Base-by-base conservation (phyloP, 2,113 vertebrate species). In the Damaliscus lunatus region DNA sequence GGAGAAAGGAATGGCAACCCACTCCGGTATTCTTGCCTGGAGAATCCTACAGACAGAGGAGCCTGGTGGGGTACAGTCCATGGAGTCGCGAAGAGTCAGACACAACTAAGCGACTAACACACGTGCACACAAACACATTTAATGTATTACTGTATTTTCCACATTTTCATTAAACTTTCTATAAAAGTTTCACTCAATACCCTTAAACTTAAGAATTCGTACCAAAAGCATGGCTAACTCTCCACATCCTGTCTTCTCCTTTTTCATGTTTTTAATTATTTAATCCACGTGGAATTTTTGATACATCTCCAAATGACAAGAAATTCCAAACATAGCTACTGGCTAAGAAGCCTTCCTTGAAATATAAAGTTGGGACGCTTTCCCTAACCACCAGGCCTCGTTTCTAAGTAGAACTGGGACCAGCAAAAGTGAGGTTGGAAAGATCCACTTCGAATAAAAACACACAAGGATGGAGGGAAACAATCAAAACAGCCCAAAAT, bases 21-120 rank as follows among this genome's bases (percentile, higher is more conserved):
- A 23, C 10, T 12, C 36, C 1, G 11, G 19, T 23, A 40, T 71
- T 71, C 19, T 71, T 71, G 67, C 67, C 19, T 40, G n/a, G 5
- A 40, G 67, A 74, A 74, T 74, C 21, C 10, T n/a, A 74, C 4
- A 19, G n/a, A 74, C 67, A 74, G n/a, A 74, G 36, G 36, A 40
- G 67, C 19, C 19, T 40, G 19, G 67, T 71, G n/a, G 33, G 33
- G 3, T 64, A 64, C 33, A 74, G 67, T 40, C n/a, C n/a, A 23
- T 3, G 10, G 19, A 1, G 67, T 74, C 2, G 0, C 1, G 0
- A 40, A 74, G 67, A 40, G 19, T 40, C 19, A 9, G n/a, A 71
- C 19, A 40, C 0, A 11, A 13, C n/a, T 71, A 71, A 74, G 67
- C 1, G 2, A 40, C 36, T 40, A 74, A 74, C 67, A 40, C 60